Conservation (phyloP, 2,797 vertebrate genomes). For the Labroides dimidiatus region DNA sequence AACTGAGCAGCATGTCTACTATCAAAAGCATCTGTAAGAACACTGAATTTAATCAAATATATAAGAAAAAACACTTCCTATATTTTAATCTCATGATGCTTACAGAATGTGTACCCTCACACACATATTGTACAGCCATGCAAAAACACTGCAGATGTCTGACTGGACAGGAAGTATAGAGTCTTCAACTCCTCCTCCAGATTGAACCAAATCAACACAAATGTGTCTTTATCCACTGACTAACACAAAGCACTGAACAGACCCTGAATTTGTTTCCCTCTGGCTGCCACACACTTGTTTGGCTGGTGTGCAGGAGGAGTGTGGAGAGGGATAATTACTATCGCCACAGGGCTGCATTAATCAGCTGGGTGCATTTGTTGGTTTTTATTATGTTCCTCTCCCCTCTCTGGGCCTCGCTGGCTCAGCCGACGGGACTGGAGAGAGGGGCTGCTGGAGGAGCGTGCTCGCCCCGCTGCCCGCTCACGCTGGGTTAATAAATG, state of each 20-base stretch:
- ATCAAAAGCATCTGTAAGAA: background rate
- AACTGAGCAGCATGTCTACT: too few relatives aligned
- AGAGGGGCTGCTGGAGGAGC: conserved; percentile 47
- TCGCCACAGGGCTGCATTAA: conserved; percentile 93
- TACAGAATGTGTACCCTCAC: background rate
- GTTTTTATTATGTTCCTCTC: conserved; percentile 85
- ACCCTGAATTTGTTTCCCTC: conserved; percentile 51
- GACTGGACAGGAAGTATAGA: conserved; percentile 5
- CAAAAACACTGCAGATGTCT: background rate
- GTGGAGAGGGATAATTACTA: conserved; percentile 93
- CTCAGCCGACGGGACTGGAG: conserved; percentile 54
- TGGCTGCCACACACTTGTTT: conserved; percentile 64
- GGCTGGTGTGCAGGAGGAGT: conserved; percentile 82
- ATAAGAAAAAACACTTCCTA: background rate
- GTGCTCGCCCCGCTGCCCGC: conserved; percentile 49
- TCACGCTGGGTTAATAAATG: conserved; percentile 82
- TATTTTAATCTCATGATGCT: background rate
- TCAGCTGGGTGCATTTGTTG: conserved; percentile 92
- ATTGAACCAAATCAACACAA: conserved; percentile 11
- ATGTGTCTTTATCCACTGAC: conserved; percentile 31
- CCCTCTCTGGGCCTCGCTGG: conserved; percentile 74
- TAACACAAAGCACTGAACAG: conserved; percentile 21
- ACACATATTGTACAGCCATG: background rate
- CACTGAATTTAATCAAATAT: background rate
- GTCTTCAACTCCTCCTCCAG: conserved; percentile 9